A percentile compares a stretch with the other conserved stretches of the same genome.
These are phyloP conservation scores for Apostichopus parvimensis DNA, from an alignment of 35 echinoderm and acorn worm genomes.

Conservation along the genomic window DNA sequence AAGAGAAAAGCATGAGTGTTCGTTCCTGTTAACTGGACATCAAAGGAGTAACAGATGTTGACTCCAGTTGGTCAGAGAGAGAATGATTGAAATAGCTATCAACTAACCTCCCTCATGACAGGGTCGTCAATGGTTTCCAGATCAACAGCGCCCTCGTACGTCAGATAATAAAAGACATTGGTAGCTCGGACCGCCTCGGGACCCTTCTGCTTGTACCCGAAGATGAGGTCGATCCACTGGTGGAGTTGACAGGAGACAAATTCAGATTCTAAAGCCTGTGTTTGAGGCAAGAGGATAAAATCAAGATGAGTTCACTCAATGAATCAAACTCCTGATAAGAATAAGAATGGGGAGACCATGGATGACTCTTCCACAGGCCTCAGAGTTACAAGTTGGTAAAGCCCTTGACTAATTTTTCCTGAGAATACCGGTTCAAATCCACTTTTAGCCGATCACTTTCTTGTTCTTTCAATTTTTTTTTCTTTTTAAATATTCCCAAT, in stretches of 20 bases:
- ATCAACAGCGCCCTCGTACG: constrained; percentile 96
- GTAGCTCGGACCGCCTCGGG: constrained; percentile 89
- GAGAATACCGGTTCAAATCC: no score
- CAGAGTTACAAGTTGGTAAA: no score
- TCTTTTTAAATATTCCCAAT: no score
- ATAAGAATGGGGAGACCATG: no score
- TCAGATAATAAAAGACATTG: constrained; percentile 97
- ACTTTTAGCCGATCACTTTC: no score
- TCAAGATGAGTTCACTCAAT: not conserved
- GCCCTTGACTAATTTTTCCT: no score
- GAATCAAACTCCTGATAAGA: not conserved
- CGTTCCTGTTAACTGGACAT: no score
- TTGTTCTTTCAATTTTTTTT: no score
- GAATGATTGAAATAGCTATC: not conserved
- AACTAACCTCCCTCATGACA: constrained; percentile 90
- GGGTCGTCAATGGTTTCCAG: constrained; percentile 89
- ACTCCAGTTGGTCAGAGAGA: no score
- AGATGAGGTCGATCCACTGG: constrained; percentile 99
- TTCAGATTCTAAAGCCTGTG: constrained; percentile 93
- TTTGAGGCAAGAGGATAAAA: not conserved
- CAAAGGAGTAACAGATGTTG: no score
- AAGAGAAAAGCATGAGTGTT: no score
- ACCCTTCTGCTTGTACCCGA: constrained; percentile 99
- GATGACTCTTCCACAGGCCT: no score
- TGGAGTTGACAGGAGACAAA: constrained; percentile 99